These are phyloP conservation scores for Gobio occitaniae DNA, from an alignment of 2,797 vertebrate genomes.

Conservation along the genomic window DNA sequence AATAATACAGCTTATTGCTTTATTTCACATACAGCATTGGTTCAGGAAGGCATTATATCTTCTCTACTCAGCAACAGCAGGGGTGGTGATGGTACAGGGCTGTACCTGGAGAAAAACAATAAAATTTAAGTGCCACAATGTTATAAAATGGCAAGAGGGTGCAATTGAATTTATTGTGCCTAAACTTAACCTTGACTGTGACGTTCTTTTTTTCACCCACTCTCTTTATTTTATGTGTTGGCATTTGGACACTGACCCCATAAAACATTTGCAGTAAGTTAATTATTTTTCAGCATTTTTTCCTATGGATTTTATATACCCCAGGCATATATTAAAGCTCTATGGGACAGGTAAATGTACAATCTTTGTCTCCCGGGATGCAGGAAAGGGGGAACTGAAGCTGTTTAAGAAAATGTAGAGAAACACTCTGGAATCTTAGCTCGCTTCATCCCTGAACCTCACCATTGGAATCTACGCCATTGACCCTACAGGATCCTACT, in stretches of 20 bases:
- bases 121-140: slow-evolving; percentile 73
- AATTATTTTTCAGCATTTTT: slow-evolving; percentile 68
- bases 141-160: slow-evolving; percentile 65
- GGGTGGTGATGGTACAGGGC: slow-evolving; percentile 58
- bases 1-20: slow-evolving; percentile 9
- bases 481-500: neutral
- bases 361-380: slow-evolving; percentile 31
- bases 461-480: neutral
- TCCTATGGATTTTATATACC: slow-evolving; percentile 34
- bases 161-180: slow-evolving; percentile 69
- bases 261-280: slow-evolving; percentile 73
- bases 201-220: slow-evolving; percentile 52
- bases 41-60: slow-evolving; percentile 12
- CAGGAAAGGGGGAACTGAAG: slow-evolving; percentile 19
- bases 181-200: slow-evolving; percentile 56
- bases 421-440: slow-evolving; percentile 16
- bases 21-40: slow-evolving; percentile 16
- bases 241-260: slow-evolving; percentile 76
- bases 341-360: neutral
- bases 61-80: neutral
- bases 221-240: slow-evolving; percentile 37
- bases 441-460: neutral
- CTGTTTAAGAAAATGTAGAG: neutral
- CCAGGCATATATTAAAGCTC: slow-evolving; percentile 65
- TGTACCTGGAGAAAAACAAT: slow-evolving; percentile 62